Conservation (phyloP, 2,113 vertebrate genomes). For the Ursus arctos region DNA sequence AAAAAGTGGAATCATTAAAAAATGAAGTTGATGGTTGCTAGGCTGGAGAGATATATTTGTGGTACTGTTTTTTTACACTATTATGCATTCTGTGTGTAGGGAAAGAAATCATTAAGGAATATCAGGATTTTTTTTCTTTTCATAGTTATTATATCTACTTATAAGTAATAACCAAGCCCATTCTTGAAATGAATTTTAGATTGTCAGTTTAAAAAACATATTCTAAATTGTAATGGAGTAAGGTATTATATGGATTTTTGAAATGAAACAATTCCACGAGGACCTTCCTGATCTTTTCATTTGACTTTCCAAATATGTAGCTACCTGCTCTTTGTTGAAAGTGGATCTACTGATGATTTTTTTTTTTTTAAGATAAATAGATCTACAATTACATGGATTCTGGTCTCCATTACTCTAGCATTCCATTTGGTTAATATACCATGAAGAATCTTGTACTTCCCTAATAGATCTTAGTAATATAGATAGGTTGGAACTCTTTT, state of each 20-base stretch:
- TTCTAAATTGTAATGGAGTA: neutral
- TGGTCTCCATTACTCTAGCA: neutral
- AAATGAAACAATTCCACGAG: neutral
- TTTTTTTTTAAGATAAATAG: neutral
- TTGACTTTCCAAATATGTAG: neutral
- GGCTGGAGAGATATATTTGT: neutral
- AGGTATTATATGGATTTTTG: neutral
- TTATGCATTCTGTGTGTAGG: neutral
- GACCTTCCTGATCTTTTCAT: neutral
- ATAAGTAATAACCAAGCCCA: neutral
- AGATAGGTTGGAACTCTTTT: neutral
- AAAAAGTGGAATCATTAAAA: neutral
- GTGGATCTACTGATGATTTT: neutral
- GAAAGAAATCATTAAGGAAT: neutral
- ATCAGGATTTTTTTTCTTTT: neutral
- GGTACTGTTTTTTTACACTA: neutral
- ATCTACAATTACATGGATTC: neutral
- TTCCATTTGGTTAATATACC: slow-evolving; percentile 10
- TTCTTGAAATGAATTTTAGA: neutral
- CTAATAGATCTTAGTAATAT: neutral
- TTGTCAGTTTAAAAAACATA: neutral
- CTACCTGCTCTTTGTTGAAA: slow-evolving; percentile 3
- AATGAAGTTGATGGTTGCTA: neutral
- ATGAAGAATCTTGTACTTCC: neutral
- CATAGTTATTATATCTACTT: neutral